Evolutionary conservation across 2,113 vertebrate species (phyloP), one percentile per base, ranked within the genome.

Genomic region (Pygoscelis adeliae): DNA sequence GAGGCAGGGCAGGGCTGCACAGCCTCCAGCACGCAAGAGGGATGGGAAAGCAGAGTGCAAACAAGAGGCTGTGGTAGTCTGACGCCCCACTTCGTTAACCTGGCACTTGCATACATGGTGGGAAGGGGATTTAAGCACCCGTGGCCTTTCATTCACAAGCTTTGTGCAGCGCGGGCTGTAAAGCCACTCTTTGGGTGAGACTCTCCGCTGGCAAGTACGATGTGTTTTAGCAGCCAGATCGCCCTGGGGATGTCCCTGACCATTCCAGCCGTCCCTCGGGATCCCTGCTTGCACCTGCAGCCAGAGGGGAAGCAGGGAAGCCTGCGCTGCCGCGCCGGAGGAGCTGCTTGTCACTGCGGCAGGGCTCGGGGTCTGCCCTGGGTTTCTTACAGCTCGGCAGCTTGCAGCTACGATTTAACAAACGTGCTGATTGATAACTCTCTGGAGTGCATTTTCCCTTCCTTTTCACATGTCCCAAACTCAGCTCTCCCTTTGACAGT

Each of bases 221-320:
- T 69, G 66, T 69, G 44, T 67, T 91, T 91, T 92, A 95, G 81
- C 96, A 96, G 94, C 92, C 96, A 96, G 70, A 52, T 17, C 3
- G 11, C 89, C 61, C 66, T 29, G 59, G 89, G 92, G 93, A 58
- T 77, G 89, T 91, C 66, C 65, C 65, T 2, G 9, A 10, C 20
- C 2, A 0, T 73, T 90, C 93, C 58, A 66, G 70, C 27, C 1
- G 0, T 88, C 91, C 87, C 89, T 21, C 0, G 26, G 78, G 94
- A 85, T 76, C 74, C 36, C 87, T 25, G 46, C 9, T 2, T 70
- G 81, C 92, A 95, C 95, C 94, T 96, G 95, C 83, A 91, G 83
- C 81, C 62, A 4, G 81, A 74, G 34, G 46, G 83, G 70, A 89
- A 69, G 83, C 3, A 0, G 56, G 55, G 81, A 26, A 94, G 73